Conservation (phyloP, 2,888 invertebrate genomes). For the Epsilonema sp. region DNA sequence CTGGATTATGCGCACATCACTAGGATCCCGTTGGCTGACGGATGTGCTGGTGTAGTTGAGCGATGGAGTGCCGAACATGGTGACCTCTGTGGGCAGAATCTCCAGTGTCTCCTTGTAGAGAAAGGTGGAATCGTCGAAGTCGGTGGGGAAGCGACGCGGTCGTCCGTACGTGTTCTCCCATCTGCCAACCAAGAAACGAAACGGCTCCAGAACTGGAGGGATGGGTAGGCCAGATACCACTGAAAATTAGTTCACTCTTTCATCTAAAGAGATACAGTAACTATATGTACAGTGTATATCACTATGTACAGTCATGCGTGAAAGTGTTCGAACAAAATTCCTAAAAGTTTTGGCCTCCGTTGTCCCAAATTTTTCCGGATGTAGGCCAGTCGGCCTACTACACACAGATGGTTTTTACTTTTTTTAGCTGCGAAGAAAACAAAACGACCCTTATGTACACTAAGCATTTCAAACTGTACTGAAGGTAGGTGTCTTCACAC, state of each 20-base stretch:
- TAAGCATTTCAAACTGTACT: no score
- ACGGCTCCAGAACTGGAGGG: conserved; percentile 14
- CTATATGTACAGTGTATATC: no score
- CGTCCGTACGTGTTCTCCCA: conserved; percentile 10
- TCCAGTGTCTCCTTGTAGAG: conserved; percentile 14
- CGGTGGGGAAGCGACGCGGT: conserved; percentile 11
- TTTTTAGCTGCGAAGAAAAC: no score
- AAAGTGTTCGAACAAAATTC: no score
- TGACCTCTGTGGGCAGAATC: conserved; percentile 12
- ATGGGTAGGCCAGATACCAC: conserved; percentile 13
- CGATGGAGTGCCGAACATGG: conserved; percentile 16
- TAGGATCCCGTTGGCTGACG: not conserved
- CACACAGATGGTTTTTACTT: no score
- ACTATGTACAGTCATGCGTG: no score
- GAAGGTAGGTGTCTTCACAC: no score
- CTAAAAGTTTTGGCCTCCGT: no score
- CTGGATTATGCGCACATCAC: conserved; percentile 19
- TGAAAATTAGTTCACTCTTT: conserved; percentile 1
- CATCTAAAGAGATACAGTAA: not conserved
- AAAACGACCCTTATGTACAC: no score
- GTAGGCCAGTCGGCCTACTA: no score
- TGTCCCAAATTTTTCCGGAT: no score
- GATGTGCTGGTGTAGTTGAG: conserved; percentile 9
- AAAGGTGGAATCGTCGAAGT: conserved; percentile 10
- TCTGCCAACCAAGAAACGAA: conserved; percentile 15